Evolutionary conservation across 2,888 invertebrate genomes (phyloP), one percentile per base, ranked within the genome.

Genomic region (Drosophila limbata): DNA sequence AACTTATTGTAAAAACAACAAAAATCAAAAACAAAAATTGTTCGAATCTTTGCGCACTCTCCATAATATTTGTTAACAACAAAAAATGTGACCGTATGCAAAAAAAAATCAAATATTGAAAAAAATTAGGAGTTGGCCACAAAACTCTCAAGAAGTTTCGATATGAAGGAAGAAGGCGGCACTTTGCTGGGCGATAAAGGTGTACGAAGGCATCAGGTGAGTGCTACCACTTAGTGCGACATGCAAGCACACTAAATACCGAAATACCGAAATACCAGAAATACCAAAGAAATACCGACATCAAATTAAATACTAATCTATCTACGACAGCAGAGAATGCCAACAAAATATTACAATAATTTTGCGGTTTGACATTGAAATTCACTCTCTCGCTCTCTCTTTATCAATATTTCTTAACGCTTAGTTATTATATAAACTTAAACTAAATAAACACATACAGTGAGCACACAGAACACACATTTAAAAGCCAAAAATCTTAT

Each of bases 131-230:
- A 97, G 94, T 94, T 97, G 93, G 96, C 96, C 90, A 96, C 96
- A 94, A 97, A 97, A 93, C 93, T 97, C 88, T 96, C 96, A 82
- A 94, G 96, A 91, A 96, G 96, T 93, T 97, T 96, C 94, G 96
- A 96, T 93, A 96, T 97, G 96, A 97, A 97, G 93, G 96, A 96
- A 90, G 96, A 96, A 83, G 95, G 96, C 86, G 94, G 95, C 71
- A 94, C 95, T 70, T 93, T 96, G 91, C 94, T 95, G 89, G 95
- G 95, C 82, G 94, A 94, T 81, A 94, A 94, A 86, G 95, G 95
- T 68, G 95, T 96, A 92, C 93, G 96, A 88, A 93, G 96, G 85
- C 96, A 96, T 93, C 93, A 93, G 93, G 93, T 93, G 90, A 91
- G 92, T 92, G 81, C 74, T 72, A 76, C 64, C 64, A 73, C 35